These are phyloP conservation scores for Kobus ellipsiprymnus DNA, from an alignment of 2,113 vertebrate genomes.

Conservation along the genomic window DNA sequence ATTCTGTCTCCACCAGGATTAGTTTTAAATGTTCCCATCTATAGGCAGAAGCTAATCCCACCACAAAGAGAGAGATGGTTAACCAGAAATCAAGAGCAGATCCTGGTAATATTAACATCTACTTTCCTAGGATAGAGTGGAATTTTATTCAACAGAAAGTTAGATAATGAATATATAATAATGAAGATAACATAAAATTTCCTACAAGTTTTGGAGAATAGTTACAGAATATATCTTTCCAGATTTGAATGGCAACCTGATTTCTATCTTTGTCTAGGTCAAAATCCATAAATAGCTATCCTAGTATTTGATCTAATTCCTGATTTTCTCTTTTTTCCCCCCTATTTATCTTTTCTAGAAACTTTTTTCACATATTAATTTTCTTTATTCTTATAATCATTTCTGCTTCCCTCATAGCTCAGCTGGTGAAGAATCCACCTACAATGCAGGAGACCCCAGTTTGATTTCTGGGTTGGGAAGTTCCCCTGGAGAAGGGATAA, in stretches of 20 bases:
- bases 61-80: background rate
- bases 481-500: background rate
- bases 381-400: background rate
- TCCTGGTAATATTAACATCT: background rate
- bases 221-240: background rate
- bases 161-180: background rate
- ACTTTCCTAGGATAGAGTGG: background rate
- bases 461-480: background rate
- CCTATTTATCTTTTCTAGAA: background rate
- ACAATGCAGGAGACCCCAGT: background rate
- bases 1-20: background rate
- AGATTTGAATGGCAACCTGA: background rate
- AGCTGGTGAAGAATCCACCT: background rate
- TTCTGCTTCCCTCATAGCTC: background rate
- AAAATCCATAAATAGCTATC: background rate
- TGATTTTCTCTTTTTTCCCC: background rate
- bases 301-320: background rate
- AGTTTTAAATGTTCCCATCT: background rate
- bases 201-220: background rate
- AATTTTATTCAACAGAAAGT: background rate
- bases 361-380: background rate
- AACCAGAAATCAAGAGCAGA: background rate
- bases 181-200: slow-evolving; percentile 3
- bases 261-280: background rate
- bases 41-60: background rate